Conservation (phyloP, 2,113 vertebrate genomes). For the Dendropsophus ebraccatus region DNA sequence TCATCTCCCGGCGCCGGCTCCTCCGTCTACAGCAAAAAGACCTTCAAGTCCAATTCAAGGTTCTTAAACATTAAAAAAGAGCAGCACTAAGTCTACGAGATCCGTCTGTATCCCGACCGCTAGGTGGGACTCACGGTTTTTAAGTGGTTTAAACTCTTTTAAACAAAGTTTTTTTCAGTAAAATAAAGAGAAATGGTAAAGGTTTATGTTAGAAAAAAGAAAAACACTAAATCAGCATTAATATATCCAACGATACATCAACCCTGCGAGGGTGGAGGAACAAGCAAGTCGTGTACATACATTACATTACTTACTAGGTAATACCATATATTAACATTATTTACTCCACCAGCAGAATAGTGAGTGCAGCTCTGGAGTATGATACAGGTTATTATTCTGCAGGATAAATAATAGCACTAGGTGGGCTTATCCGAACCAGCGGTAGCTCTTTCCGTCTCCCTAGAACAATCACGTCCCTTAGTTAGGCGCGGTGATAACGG, state of each 20-base stretch:
- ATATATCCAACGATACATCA: no score
- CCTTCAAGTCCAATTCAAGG: constrained; percentile 55
- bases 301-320: no score
- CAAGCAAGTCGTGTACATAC: no score
- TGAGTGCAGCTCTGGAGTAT: no score
- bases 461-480: not conserved
- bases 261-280: no score
- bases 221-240: no score
- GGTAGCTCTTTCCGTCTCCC: not conserved
- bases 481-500: not conserved
- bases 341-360: no score
- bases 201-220: not conserved
- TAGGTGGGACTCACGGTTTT: not conserved
- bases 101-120: not conserved
- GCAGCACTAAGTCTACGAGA: not conserved
- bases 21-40: constrained; percentile 33
- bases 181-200: not conserved
- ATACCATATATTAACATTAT: no score
- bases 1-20: constrained; percentile 46
- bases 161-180: constrained; percentile 31
- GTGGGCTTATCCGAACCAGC: not conserved
- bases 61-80: constrained; percentile 48
- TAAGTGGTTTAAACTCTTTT: not conserved
- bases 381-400: not conserved
- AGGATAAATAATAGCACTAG: not conserved